Evolutionary conservation across 2,888 invertebrate species (phyloP), one percentile per base, ranked within the genome.

Genomic region (Ischnus inquisitorius): DNA sequence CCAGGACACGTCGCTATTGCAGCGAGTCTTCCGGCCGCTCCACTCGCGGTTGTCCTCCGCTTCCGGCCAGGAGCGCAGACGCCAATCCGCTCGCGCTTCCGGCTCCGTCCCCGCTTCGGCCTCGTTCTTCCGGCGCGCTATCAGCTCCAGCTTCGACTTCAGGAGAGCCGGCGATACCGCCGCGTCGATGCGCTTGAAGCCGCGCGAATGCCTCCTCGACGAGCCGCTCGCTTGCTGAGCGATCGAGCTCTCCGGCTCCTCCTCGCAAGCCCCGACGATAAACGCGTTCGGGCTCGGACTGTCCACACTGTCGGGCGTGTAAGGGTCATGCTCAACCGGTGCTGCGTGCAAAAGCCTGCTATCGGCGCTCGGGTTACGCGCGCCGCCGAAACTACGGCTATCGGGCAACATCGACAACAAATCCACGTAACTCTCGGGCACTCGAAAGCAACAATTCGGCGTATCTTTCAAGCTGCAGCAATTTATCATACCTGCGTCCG

Each of bases 221-320:
- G 64, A 25, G 12, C 78, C 85, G 78, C 83, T 89, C 25, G 86
- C 67, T 25, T 84, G 79, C 12, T 90, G n/a, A n/a, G n/a, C n/a
- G n/a, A n/a, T n/a, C n/a, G n/a, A n/a, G n/a, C n/a, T n/a, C n/a
- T n/a, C n/a, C n/a, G n/a, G n/a, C n/a, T n/a, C n/a, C n/a, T n/a
- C n/a, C n/a, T n/a, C n/a, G n/a, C n/a, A n/a, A n/a, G n/a, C 51
- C 64, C 68, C 75, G 83, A 79, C 34, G 76, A 75, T 34, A 41
- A 92, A 79, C 72, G 91, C 91, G 78, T 92, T 93, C 68, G 97
- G 97, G 62, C 96, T 96, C 89, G 96, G 96, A 25, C 97, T 97
- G 89, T 97, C 97, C 86, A 96, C 95, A 92, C 97, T 97, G 90
- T 97, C 97, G n/a, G 97, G 97, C 0, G 97, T 97, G 89, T 97